Conservation (phyloP, 1,140 invertebrate species). For the Drosophila rufa region DNA sequence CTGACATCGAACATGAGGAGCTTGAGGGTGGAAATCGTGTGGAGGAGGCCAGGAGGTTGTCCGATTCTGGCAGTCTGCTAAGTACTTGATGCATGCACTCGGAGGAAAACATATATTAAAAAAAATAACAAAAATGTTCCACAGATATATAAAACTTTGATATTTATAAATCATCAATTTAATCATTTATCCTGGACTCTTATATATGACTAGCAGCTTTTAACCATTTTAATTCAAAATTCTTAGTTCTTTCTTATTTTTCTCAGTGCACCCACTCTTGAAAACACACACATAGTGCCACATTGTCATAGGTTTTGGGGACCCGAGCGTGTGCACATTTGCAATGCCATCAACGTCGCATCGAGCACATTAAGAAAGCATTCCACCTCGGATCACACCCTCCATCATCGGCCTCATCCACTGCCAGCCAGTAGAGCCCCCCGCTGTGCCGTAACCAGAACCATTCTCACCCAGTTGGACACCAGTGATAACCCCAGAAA, state of each 20-base stretch:
- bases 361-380: constrained; percentile 62
- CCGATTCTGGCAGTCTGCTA: constrained; percentile 34
- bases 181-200: too few species aligned
- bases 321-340: constrained; percentile 61
- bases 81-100: constrained; percentile 35
- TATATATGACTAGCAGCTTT: too few species aligned
- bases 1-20: constrained; percentile 41
- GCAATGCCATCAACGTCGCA: constrained; percentile 68
- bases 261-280: background rate
- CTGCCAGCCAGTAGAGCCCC: background rate
- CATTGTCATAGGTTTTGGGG: constrained; percentile 25
- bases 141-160: too few species aligned
- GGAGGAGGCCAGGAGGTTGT: background rate
- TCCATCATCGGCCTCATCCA: constrained; percentile 20
- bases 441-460: constrained; percentile 1
- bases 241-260: background rate
- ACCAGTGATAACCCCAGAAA: constrained; percentile 38
- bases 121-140: too few species aligned
- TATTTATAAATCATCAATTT: too few species aligned
- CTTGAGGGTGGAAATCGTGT: constrained; percentile 2
- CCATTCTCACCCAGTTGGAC: constrained; percentile 37
- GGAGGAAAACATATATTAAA: background rate
- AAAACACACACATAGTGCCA: constrained; percentile 4
- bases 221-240: too few species aligned
- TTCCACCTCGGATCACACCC: constrained; percentile 35